Conservation (phyloP, 2,113 vertebrate species). For the Rhinichthys klamathensis region DNA sequence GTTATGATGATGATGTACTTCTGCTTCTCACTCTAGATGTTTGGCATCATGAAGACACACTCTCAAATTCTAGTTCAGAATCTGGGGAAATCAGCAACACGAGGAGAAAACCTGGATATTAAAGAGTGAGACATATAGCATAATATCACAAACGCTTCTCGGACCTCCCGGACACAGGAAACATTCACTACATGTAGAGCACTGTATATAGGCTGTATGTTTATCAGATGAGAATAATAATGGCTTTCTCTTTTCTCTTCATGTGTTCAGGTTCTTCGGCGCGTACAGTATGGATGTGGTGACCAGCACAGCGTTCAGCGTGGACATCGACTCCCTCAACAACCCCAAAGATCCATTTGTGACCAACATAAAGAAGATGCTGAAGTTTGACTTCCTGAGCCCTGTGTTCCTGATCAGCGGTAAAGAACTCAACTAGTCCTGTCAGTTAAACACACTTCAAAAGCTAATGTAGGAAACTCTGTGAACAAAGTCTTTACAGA, state of each 20-base stretch:
- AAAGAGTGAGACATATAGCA: conserved; percentile 78
- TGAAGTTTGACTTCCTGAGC: conserved; percentile 72
- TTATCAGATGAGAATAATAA: not conserved
- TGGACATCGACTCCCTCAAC: conserved; percentile 85
- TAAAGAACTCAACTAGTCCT: conserved; percentile 56
- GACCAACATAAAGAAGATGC: conserved; percentile 73
- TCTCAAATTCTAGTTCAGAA: conserved; percentile 70
- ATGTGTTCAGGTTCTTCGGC: conserved; percentile 75
- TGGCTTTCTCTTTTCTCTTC: not conserved
- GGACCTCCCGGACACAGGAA: not conserved
- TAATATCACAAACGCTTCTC: too few species aligned
- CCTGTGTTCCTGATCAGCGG: conserved; percentile 65
- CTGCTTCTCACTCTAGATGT: conserved; percentile 77
- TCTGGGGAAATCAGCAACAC: conserved; percentile 64
- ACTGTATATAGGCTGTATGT: not conserved
- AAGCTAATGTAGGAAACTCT: not conserved
- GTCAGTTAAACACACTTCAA: not conserved
- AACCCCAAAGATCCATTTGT: conserved; percentile 85
- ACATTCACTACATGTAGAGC: too few species aligned
- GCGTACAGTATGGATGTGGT: conserved; percentile 86
- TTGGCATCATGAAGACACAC: conserved; percentile 78
- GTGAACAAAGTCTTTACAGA: not conserved
- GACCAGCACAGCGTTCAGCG: conserved; percentile 83
- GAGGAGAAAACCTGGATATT: conserved; percentile 59
- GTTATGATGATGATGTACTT: not conserved